Percentiles rank a stretch among this genome's conserved stretches.
Evolutionary conservation across 1,140 invertebrate species (phyloP).

Genomic region (Phthorimaea operculella): DNA sequence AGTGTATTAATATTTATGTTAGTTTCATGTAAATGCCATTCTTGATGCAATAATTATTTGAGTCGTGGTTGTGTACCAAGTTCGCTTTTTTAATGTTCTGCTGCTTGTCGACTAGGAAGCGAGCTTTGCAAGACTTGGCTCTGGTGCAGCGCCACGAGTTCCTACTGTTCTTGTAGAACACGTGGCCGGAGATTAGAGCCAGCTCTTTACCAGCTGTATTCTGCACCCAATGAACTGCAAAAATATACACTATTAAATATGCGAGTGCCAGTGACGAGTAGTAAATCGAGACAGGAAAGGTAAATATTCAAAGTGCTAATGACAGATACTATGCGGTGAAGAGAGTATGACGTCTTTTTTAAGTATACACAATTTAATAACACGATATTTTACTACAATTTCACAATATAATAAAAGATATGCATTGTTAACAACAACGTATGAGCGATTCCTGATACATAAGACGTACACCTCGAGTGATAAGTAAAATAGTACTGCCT

Average conservation of each 20-base stretch:
- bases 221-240: slow-evolving; percentile 23
- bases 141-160: slow-evolving; percentile 20
- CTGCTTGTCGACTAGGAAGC: slow-evolving; percentile 16
- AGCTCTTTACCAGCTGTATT: slow-evolving; percentile 24
- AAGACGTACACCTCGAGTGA: too few species aligned
- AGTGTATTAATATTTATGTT: neutral
- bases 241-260: neutral
- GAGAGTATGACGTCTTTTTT: too few species aligned
- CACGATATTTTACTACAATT: too few species aligned
- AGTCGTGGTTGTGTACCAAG: slow-evolving; percentile 16
- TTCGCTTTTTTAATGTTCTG: slow-evolving; percentile 4
- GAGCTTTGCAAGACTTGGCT: slow-evolving; percentile 17
- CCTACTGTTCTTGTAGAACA: slow-evolving; percentile 28
- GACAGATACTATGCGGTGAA: neutral
- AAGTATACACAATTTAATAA: neutral
- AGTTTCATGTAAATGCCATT: neutral
- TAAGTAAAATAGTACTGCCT: too few species aligned
- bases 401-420: too few species aligned
- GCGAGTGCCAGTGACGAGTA: neutral
- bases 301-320: neutral
- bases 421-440: too few species aligned
- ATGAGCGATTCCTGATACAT: too few species aligned
- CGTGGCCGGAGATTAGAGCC: slow-evolving; percentile 29
- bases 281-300: neutral
- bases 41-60: neutral